Evolutionary conservation across 2,888 invertebrate species (phyloP), one percentile per base, ranked within the genome.

Genomic region (Aproaerema taeniolella): DNA sequence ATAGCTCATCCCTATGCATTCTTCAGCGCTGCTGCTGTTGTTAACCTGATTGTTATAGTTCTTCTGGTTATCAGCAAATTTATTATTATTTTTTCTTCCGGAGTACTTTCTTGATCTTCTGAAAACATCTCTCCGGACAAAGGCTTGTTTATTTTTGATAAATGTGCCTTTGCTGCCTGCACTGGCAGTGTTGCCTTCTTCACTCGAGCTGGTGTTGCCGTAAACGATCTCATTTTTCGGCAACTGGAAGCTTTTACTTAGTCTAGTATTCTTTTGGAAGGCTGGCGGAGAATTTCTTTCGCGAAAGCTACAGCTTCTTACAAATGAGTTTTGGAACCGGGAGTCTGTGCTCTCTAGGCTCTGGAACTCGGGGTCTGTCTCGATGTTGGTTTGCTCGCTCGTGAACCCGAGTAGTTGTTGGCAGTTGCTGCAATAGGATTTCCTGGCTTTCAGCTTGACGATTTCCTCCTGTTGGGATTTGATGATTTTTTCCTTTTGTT

Each of bases 401-500:
- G 86, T 87, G 51, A 86, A 87, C 6, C 87, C 87, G 28, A 87
- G 79, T 9, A 86, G 55, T 52, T 87, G 86, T 53, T 86, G 86
- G 53, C 87, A 87, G 55, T 85, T 87, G 57, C 75, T 86, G 66
- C 87, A 87, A 47, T 79, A 86, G 0, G 80, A 76, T 42, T 82
- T 82, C 24, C 86, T 79, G 1, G 88, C 78, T 56, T 91, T 87
- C 16, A 93, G 78, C 66, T 89, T 90, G 7, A 88, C 79, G 46
- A 93, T 92, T 70, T 93, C 91, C 47, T 89, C 88, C 56, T 90
- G 90, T 61, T 93, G 93, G 41, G 89, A 87, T 58, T 89, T 89
- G 45, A 93, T 92, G 32, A 92, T 88, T 59, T 89, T 89, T 61
- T 93, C 93, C 63, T 92, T 92, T 61, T 92, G 92, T 44, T 88